phyloP scores from a whole-genome alignment of 2,113 vertebrate genomes.

The Sturnus vulgaris region DNA sequence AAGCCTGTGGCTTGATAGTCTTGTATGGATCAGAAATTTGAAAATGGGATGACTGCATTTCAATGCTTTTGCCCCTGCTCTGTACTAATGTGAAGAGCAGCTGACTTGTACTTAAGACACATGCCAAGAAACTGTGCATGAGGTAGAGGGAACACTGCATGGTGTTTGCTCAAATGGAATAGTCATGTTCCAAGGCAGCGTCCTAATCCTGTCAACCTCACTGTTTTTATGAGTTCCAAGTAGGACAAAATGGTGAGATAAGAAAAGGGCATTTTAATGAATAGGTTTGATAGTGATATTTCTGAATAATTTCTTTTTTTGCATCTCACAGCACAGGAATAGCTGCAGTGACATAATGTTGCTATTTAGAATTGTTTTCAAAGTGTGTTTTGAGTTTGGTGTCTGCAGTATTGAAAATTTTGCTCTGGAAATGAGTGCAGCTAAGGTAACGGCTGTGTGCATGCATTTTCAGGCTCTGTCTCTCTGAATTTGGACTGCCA shows the following conservation, averaged over 20 bases:
- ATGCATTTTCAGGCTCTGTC: not conserved
- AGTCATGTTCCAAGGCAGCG: not conserved
- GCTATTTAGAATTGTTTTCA: constrained; percentile 52
- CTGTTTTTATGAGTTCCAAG: not conserved
- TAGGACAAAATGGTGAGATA: not conserved
- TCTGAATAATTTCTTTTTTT: not conserved
- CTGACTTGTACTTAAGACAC: not conserved
- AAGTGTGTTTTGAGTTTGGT: constrained; percentile 11
- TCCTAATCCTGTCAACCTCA: constrained; percentile 25
- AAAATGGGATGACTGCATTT: not conserved
- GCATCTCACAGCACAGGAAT: constrained; percentile 9
- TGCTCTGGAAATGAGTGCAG: constrained; percentile 9
- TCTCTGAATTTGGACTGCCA: not conserved
- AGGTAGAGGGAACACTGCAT: not conserved
- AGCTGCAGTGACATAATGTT: constrained; percentile 21
- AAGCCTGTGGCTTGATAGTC: not conserved
- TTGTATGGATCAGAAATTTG: not conserved
- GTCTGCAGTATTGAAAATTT: not conserved
- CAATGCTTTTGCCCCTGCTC: not conserved
- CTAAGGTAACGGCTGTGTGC: not conserved
- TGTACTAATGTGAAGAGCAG: not conserved
- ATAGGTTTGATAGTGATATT: constrained; percentile 15
- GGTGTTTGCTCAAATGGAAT: not conserved
- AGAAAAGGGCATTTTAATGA: not conserved
- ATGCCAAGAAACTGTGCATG: not conserved